phyloP scores from a whole-genome alignment of 1,140 invertebrate species.

The Danaus plexippus region DNA sequence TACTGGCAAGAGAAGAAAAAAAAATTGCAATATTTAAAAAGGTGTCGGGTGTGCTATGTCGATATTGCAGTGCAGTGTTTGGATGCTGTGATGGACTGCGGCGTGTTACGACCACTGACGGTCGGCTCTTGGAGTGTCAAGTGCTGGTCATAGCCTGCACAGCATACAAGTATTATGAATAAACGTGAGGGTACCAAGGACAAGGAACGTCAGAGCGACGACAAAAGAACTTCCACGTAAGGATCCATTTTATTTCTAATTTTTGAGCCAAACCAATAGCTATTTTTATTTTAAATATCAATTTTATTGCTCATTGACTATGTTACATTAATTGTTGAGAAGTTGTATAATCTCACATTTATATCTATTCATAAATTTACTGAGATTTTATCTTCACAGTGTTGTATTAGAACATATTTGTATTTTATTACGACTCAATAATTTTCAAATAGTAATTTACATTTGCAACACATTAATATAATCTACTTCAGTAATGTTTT shows the following conservation, averaged over 20 bases:
- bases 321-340: too few species aligned
- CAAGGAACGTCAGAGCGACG: conserved; percentile 67
- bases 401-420: too few species aligned
- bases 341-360: too few species aligned
- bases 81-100: conserved; percentile 58
- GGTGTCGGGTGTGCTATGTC: conserved; percentile 50
- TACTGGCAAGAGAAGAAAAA: conserved; percentile 42
- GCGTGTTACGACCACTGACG: conserved; percentile 44
- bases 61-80: conserved; percentile 36
- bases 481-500: too few species aligned
- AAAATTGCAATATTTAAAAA: conserved; percentile 48
- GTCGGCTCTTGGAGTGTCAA: conserved; percentile 52
- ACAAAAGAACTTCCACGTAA: conserved; percentile 68
- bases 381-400: too few species aligned
- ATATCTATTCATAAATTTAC: too few species aligned
- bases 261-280: too few species aligned
- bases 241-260: conserved; percentile 18
- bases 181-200: conserved; percentile 67
- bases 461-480: too few species aligned
- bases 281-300: too few species aligned
- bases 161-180: conserved; percentile 68
- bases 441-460: too few species aligned
- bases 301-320: too few species aligned
- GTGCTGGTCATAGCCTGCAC: conserved; percentile 62
- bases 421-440: too few species aligned